Conservation (phyloP, 2,888 invertebrate genomes). For the Ceraclea dissimilis region DNA sequence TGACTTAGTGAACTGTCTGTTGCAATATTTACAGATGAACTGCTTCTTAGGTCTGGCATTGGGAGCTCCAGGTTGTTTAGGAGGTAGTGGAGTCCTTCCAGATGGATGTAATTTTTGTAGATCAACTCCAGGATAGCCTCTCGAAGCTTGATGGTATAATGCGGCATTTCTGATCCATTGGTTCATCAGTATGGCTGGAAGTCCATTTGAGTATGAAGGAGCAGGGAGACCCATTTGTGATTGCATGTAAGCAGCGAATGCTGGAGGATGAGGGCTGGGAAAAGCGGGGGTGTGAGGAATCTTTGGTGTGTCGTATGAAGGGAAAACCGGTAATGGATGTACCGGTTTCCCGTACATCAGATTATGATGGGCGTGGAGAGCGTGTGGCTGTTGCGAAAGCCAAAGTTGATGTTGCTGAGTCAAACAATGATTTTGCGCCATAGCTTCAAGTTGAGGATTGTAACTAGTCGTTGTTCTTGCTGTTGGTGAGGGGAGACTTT, state of each 20-base stretch:
- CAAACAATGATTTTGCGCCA: constrained; percentile 28
- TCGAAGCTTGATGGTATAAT: constrained; percentile 52
- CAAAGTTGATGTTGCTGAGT: constrained; percentile 25
- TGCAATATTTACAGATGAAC: constrained; percentile 97
- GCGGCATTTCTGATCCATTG: constrained; percentile 70
- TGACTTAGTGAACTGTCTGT: constrained; percentile 94
- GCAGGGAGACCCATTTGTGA: constrained; percentile 45
- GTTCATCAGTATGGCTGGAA: constrained; percentile 57
- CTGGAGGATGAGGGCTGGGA: constrained; percentile 37
- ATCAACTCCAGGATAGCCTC: constrained; percentile 44
- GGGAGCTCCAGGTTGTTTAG: constrained; percentile 49
- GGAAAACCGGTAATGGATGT: constrained; percentile 19
- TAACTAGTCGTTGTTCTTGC: constrained; percentile 6
- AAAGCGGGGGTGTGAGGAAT: constrained; percentile 31
- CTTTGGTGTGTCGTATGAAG: constrained; percentile 21
- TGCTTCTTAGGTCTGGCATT: constrained; percentile 68
- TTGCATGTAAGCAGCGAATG: constrained; percentile 43
- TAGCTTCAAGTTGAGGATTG: constrained; percentile 22
- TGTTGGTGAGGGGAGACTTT: constrained; percentile 6
- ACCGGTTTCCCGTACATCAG: constrained; percentile 33
- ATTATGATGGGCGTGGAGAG: constrained; percentile 30
- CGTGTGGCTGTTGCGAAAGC: constrained; percentile 27
- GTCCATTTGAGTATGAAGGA: constrained; percentile 34
- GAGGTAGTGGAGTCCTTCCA: constrained; percentile 44
- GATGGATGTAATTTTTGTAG: constrained; percentile 41